Percentiles rank a stretch among this genome's conserved stretches.
These are phyloP conservation scores for Villa cingulata DNA, from an alignment of 2,888 invertebrate genomes.

Conservation along the genomic window DNA sequence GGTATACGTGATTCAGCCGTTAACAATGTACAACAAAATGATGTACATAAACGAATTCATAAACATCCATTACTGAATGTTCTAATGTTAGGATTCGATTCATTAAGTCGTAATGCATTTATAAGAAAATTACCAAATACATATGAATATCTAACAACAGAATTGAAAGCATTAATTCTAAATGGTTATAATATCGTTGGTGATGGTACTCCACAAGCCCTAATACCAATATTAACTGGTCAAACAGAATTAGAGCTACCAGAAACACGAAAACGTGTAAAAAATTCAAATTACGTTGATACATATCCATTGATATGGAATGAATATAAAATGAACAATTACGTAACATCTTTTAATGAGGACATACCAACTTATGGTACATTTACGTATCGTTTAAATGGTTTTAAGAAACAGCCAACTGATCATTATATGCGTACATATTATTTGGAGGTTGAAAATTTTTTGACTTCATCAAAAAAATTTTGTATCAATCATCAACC, in stretches of 20 bases:
- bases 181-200: constrained; percentile 75
- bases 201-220: constrained; percentile 74
- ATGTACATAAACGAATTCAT: too few relatives aligned
- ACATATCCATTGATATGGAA: constrained; percentile 80
- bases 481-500: constrained; percentile 60
- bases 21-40: constrained; percentile 19
- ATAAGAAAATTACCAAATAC: constrained; percentile 64
- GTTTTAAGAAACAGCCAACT: constrained; percentile 69
- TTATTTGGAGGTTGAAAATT: constrained; percentile 50
- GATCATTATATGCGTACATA: constrained; percentile 82
- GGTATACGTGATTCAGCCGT: constrained; percentile 40
- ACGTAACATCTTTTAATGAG: constrained; percentile 72
- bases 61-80: constrained; percentile 49
- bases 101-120: constrained; percentile 70
- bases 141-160: constrained; percentile 50
- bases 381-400: constrained; percentile 80
- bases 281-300: constrained; percentile 52
- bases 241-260: constrained; percentile 75
- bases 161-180: constrained; percentile 48
- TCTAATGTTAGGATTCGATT: constrained; percentile 79
- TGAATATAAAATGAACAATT: constrained; percentile 53
- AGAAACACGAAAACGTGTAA: constrained; percentile 60
- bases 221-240: constrained; percentile 79
- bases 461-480: constrained; percentile 41
- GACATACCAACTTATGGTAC: constrained; percentile 74